Percentiles rank a stretch among this genome's conserved stretches.
Evolutionary conservation across 2,113 vertebrate genomes (phyloP).

Genomic region (Pedionomus torquatus): DNA sequence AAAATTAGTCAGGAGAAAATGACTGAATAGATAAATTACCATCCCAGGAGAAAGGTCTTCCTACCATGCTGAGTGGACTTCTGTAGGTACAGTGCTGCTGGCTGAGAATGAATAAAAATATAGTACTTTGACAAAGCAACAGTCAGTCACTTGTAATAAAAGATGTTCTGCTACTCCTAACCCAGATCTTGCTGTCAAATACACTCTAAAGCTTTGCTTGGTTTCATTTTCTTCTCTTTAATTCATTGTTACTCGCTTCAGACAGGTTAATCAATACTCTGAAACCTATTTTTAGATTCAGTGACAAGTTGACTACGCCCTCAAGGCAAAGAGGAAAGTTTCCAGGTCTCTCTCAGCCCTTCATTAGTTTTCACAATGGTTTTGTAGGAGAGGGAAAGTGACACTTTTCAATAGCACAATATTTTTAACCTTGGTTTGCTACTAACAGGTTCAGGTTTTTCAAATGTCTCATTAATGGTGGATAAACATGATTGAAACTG

Average conservation of each 20-base stretch:
- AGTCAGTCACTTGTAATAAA: neutral
- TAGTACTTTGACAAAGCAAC: neutral
- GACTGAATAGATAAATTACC: neutral
- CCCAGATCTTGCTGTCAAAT: neutral
- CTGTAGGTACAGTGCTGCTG: neutral
- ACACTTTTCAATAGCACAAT: neutral
- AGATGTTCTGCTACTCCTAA: neutral
- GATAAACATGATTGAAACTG: neutral
- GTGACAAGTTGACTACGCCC: neutral
- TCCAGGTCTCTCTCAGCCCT: neutral
- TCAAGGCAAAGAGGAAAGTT: neutral
- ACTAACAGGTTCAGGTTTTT: neutral
- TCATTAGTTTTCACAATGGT: neutral
- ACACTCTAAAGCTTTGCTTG: neutral
- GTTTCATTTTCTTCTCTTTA: constrained; percentile 5
- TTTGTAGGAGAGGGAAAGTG: neutral
- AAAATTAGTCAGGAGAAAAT: neutral
- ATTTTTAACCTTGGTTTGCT: neutral
- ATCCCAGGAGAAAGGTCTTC: neutral
- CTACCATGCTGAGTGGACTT: neutral
- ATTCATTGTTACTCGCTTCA: constrained; percentile 17
- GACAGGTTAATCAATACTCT: constrained; percentile 9
- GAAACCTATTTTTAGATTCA: constrained; percentile 20
- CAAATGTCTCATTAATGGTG: neutral
- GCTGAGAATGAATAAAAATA: neutral